Evolutionary conservation across 2,888 invertebrate species (phyloP), one percentile per base, ranked within the genome.

Genomic region (Chloromyia formosa): DNA sequence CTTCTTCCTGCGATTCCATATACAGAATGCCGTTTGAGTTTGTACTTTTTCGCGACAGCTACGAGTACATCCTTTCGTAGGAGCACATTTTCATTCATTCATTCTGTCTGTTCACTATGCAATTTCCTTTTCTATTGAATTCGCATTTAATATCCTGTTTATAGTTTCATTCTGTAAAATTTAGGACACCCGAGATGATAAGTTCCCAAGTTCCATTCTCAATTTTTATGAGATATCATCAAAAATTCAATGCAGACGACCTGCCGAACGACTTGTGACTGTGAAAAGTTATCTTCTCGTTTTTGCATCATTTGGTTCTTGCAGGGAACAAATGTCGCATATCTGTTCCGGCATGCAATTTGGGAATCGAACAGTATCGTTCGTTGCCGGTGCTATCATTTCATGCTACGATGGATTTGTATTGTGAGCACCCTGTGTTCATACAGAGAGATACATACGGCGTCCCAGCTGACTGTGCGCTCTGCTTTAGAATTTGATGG

Each of bases 221-320:
- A 12, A 54, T n/a, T 54, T 58, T 58, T 58, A 58, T 20, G 49
- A 49, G 49, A 49, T 49, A 3, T n/a, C 49, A n/a, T 49, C 49
- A 49, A 49, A 49, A 49, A 49, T 49, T 49, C 49, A 49, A 49
- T 49, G 49, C 49, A n/a, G 49, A 49, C 49, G 49, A 49, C 12
- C 5, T 49, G 49, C 49, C 49, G 49, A 49, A 7, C 16, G 49
- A 35, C 49, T 49, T 3, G 49, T 49, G 16, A 49, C 49, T 12
- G 16, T 49, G 49, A 12, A 49, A 49, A 49, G 5, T 49, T n/a
- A 49, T 49, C 49, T 3, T n/a, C 49, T 12, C 7, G 4, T 3
- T 49, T 49, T 49, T n/a, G 49, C 49, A 7, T 49, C 49, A n/a
- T n/a, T 49, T 49, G 49, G 49, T 49, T 10, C 49, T 49, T 49